Base-by-base conservation (phyloP, 2,113 vertebrate genomes). In the Gavia stellata region DNA sequence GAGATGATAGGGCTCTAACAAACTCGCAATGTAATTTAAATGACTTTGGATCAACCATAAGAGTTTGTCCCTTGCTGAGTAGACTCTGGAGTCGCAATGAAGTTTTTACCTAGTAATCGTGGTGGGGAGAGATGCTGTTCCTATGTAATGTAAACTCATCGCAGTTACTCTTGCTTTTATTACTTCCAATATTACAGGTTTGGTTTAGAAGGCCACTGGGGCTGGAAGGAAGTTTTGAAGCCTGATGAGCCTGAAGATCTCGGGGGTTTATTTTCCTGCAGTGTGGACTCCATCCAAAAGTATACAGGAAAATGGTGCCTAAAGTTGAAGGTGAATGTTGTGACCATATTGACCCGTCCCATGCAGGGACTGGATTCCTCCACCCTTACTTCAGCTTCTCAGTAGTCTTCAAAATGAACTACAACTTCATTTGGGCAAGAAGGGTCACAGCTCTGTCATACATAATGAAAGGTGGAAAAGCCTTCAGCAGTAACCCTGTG, bases 391-490 rank as follows among this genome's bases (percentile, higher is more conserved):
- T 84, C 47, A 53, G 2, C 28, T 56, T 49, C 68, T 66, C 58
- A 31, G 59, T 62, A 56, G 12, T 58, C 68, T 71, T 87, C 81
- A 68, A 45, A 23, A 38, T 9, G 18, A 81, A 17, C 10, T 72
- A 1, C 28, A 59, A 34, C 5, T 75, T 40, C 8, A 28, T 3
- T 25, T 53, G 42, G 40, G 42, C 45, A 68, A 50, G 68, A 71
- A 80, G 28, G 17, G 19, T 53, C 34, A 79, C 44, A 66, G 53
- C 14, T 84, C 49, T 72, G n/a, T 26, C 21, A 24, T 14, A 15
- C 2, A 0, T 19, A 78, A 55, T 1, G 4, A 23, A 68, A 81
- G 38, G 16, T 0, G 0, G 12, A 59, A 77, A 38, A 61, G 4
- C 3, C 7, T 47, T 18, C 42, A 28, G 10, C 29, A 16, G 29